Conservation (phyloP, 2,797 vertebrate genomes). For the Phylloscopus collybita region DNA sequence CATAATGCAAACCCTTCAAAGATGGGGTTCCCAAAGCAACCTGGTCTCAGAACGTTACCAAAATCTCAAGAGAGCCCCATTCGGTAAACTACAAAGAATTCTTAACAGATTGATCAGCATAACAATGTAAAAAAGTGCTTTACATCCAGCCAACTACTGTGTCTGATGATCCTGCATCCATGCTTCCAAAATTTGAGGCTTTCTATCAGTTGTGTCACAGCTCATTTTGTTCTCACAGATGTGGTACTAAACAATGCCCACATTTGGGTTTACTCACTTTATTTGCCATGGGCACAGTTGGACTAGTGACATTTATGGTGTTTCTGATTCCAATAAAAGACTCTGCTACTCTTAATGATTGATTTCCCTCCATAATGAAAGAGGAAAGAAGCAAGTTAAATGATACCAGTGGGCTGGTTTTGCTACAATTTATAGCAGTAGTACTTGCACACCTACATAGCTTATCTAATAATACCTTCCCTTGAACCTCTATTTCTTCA, state of each 20-base stretch:
- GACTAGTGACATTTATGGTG: not conserved
- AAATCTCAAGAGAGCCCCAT: not conserved
- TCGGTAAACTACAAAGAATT: not conserved
- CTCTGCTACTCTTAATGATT: not conserved
- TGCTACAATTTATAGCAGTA: fast-evolving
- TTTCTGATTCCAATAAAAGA: not conserved
- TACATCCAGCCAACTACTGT: not conserved
- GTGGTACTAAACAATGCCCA: not conserved
- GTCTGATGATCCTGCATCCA: not conserved
- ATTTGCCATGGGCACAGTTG: not conserved
- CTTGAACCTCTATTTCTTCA: not conserved
- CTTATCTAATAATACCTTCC: fast-evolving
- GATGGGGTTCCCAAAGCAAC: not conserved
- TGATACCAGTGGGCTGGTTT: not conserved
- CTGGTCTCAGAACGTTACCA: not conserved
- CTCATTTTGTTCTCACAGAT: not conserved
- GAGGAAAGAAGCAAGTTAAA: not conserved
- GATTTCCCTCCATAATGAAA: not conserved
- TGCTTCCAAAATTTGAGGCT: not conserved
- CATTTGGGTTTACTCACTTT: not conserved
- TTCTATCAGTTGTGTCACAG: fast-evolving
- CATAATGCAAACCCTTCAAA: not conserved
- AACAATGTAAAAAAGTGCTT: not conserved
- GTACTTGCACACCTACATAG: not conserved
- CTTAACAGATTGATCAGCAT: not conserved